A percentile compares a stretch with the other conserved stretches of the same genome.
Evolutionary conservation across 2,888 invertebrate genomes (phyloP).

Genomic region (Anoplius nigerrimus): DNA sequence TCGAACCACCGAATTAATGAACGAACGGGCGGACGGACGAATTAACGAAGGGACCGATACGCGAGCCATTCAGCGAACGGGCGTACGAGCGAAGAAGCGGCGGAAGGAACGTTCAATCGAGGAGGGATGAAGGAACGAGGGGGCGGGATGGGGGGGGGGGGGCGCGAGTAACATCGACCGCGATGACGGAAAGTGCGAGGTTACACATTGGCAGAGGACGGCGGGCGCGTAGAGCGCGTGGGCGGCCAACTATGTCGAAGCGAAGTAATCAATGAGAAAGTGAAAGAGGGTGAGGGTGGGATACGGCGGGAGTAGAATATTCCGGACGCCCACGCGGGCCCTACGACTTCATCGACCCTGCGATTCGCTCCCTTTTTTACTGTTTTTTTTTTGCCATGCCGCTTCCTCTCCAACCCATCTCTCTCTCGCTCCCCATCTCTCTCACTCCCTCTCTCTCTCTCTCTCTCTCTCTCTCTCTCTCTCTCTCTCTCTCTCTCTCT

Average conservation of each 20-base stretch:
- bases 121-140: background rate
- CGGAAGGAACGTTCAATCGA: no score
- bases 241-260: slow-evolving; percentile 40
- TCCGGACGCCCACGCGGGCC: slow-evolving; percentile 20
- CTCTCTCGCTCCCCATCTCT: background rate
- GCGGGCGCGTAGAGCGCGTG: no score
- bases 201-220: no score
- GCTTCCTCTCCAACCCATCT: background rate
- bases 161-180: slow-evolving; percentile 21
- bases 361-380: no score
- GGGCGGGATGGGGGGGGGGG: background rate
- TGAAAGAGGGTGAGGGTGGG: slow-evolving; percentile 27
- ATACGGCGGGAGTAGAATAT: background rate
- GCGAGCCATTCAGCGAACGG: no score
- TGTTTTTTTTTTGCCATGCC: background rate
- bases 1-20: no score
- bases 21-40: no score
- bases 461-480: background rate
- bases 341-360: slow-evolving; percentile 41
- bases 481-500: background rate
- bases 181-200: slow-evolving; percentile 6
- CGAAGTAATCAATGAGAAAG: slow-evolving; percentile 60
- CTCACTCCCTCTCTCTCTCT: background rate
- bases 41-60: no score
- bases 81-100: background rate